These are phyloP conservation scores for Heliconius erato DNA, from an alignment of 2,888 invertebrate genomes.

Conservation along the genomic window DNA sequence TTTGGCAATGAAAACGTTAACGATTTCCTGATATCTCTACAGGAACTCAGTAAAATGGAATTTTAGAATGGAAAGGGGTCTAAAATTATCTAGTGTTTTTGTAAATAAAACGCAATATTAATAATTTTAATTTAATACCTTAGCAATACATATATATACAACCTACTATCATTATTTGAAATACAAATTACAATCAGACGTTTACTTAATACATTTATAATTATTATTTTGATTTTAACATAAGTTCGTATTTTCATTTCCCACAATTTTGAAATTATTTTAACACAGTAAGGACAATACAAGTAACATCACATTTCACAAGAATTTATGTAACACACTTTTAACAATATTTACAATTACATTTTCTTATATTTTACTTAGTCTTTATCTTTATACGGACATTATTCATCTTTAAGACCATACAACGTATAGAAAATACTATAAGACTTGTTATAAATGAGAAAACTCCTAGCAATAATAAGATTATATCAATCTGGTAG, in stretches of 20 bases:
- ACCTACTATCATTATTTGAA: not conserved
- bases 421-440: not conserved
- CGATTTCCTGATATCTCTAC: too few relatives aligned
- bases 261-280: not conserved
- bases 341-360: not conserved
- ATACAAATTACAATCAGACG: not conserved
- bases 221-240: not conserved
- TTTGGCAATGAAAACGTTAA: too few relatives aligned
- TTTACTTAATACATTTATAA: not conserved
- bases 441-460: not conserved
- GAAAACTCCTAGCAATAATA: not conserved
- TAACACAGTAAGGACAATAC: not conserved
- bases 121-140: slow-evolving; percentile 5
- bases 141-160: not conserved
- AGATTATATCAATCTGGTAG: slow-evolving; percentile 21
- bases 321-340: not conserved
- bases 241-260: not conserved
- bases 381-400: slow-evolving; percentile 13
- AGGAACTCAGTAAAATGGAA: too few relatives aligned
- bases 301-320: not conserved
- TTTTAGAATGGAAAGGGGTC: too few relatives aligned
- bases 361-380: not conserved
- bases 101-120: not conserved
- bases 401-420: slow-evolving; percentile 1
- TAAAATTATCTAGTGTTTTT: not conserved